These are phyloP conservation scores for Triplophysa siluroides DNA, from an alignment of 2,113 vertebrate genomes.

Conservation along the genomic window DNA sequence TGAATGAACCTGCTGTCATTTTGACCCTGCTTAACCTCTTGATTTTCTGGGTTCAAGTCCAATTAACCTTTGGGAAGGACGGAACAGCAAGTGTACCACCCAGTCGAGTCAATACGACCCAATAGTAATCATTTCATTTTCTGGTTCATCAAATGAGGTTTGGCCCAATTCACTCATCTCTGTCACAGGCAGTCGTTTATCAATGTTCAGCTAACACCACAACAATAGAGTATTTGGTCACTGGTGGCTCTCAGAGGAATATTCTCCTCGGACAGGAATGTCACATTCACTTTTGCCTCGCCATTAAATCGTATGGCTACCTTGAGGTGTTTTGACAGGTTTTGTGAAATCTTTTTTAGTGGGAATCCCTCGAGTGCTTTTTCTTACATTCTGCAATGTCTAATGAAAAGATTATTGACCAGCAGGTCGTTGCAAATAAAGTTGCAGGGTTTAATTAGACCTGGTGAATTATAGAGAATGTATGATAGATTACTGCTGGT, in stretches of 20 bases:
- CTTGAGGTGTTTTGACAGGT: constrained; percentile 28
- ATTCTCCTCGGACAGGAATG: constrained; percentile 20
- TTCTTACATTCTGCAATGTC: constrained; percentile 18
- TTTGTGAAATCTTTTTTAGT: constrained; percentile 30
- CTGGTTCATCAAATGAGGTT: constrained; percentile 89
- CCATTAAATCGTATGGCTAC: background rate
- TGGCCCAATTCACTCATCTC: constrained; percentile 84
- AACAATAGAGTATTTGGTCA: constrained; percentile 66
- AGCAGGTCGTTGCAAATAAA: constrained; percentile 79
- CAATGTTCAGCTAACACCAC: constrained; percentile 77
- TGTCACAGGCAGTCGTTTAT: constrained; percentile 88
- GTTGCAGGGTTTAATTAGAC: constrained; percentile 84
- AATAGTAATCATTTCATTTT: constrained; percentile 96
- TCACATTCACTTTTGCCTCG: constrained; percentile 22
- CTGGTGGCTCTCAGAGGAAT: constrained; percentile 53
- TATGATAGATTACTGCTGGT: constrained; percentile 55
- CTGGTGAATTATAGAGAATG: constrained; percentile 68
- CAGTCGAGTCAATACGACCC: constrained; percentile 88
- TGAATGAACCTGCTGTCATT: constrained; percentile 89
- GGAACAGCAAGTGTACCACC: constrained; percentile 87
- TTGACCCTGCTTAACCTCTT: constrained; percentile 94
- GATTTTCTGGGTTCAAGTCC: constrained; percentile 98
- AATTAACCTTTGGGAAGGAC: constrained; percentile 94
- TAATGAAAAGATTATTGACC: constrained; percentile 87
- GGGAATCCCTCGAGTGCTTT: constrained; percentile 2